A percentile compares a stretch with the other conserved stretches of the same genome.
Evolutionary conservation across 2,888 invertebrate species (phyloP).

Genomic region (Ormyrus labotus): DNA sequence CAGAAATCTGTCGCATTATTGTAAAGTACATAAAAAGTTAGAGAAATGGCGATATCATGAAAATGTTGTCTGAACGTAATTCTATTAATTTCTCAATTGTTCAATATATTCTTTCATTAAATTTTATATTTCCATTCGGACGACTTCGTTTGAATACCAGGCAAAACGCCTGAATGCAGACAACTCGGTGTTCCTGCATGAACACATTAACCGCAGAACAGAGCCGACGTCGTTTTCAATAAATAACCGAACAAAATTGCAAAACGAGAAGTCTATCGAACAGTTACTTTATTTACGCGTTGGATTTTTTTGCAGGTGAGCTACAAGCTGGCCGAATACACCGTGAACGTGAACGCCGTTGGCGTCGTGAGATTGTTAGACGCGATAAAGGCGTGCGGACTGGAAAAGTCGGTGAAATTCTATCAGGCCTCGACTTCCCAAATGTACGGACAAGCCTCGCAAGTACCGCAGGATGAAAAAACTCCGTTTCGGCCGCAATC

Average conservation of each 20-base stretch:
- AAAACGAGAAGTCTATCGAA: no score
- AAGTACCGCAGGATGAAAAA: conserved; percentile 94
- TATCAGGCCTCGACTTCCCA: conserved; percentile 98
- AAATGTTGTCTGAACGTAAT: no score
- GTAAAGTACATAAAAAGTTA: no score
- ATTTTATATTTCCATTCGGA: conserved; percentile 1
- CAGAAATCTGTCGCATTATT: no score
- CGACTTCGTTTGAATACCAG: neutral
- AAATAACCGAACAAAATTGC: no score
- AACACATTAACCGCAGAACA: no score
- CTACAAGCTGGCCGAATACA: conserved; percentile 98
- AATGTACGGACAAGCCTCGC: conserved; percentile 93
- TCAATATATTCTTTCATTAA: neutral
- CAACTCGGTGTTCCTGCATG: no score
- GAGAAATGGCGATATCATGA: no score
- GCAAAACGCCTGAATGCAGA: no score
- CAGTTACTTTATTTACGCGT: neutral
- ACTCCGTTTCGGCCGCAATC: conserved; percentile 98
- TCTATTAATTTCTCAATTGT: no score
- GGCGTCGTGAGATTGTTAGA: conserved; percentile 94
- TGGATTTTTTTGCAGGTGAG: conserved; percentile 80
- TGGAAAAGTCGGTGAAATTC: conserved; percentile 88
- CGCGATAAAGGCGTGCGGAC: conserved; percentile 91
- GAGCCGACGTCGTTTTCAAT: no score
- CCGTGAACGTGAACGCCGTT: conserved; percentile 98